These are phyloP conservation scores for Rhynchonycteris naso DNA, from an alignment of 2,797 vertebrate genomes.

Conservation along the genomic window DNA sequence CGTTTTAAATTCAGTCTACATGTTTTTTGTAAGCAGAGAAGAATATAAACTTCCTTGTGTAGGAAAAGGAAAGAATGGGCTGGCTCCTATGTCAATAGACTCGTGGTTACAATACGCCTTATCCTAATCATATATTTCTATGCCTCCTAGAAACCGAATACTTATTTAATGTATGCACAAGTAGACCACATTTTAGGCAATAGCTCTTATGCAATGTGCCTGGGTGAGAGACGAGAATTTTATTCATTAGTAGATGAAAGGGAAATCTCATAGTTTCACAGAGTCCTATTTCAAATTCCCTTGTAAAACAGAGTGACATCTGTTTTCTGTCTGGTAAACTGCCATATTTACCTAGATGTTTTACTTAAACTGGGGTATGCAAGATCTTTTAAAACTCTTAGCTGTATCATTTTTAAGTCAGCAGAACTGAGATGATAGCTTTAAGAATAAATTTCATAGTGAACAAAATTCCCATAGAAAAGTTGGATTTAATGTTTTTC, in stretches of 20 bases:
- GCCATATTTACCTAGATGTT: background rate
- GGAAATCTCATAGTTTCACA: background rate
- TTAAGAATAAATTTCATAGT: conserved; percentile 39
- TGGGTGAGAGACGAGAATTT: background rate
- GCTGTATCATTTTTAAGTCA: conserved; percentile 1
- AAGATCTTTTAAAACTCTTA: background rate
- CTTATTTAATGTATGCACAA: background rate
- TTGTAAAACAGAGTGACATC: background rate
- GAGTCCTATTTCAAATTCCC: background rate
- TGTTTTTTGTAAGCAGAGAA: background rate
- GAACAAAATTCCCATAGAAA: conserved; percentile 14
- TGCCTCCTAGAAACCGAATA: background rate
- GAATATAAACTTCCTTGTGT: background rate
- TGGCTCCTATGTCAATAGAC: background rate
- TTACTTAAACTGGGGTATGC: background rate
- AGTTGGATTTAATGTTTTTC: conserved; percentile 12
- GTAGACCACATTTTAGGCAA: background rate
- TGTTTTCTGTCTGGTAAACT: background rate
- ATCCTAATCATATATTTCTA: background rate
- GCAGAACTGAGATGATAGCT: background rate
- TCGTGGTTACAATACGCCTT: background rate
- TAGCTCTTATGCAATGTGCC: background rate
- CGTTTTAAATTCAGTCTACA: background rate
- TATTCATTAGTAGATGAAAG: background rate
- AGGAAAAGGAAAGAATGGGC: background rate